Evolutionary conservation across 2,113 vertebrate genomes (phyloP).

Genomic region (Centropus bengalensis): DNA sequence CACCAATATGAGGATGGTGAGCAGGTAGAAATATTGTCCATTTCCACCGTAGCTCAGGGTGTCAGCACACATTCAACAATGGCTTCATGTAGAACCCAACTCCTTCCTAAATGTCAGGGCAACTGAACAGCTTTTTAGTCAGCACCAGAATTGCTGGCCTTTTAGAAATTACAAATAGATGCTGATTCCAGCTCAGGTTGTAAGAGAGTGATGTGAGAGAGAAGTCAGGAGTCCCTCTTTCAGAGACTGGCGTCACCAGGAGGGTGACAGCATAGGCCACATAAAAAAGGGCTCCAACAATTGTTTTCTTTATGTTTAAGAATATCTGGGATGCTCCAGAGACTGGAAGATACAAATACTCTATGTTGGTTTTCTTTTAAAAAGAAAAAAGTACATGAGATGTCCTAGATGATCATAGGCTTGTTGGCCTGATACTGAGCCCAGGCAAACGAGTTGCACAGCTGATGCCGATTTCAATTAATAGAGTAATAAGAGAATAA

Average conservation of each 20-base stretch:
- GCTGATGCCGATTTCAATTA: not conserved
- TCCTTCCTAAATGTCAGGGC: fast-evolving
- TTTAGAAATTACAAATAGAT: not conserved
- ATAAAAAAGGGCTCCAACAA: not conserved
- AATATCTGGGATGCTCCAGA: not conserved
- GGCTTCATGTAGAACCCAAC: not conserved
- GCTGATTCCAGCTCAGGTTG: not conserved
- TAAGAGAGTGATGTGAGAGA: not conserved
- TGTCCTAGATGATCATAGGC: not conserved
- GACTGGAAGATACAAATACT: not conserved
- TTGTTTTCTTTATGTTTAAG: not conserved
- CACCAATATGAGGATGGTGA: not conserved
- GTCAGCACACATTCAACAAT: not conserved
- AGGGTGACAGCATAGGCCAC: not conserved
- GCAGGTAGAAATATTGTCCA: not conserved
- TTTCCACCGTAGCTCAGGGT: not conserved
- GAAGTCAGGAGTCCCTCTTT: not conserved
- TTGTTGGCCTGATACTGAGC: not conserved
- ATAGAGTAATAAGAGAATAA: not conserved
- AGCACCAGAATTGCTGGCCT: not conserved
- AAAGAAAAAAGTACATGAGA: not conserved
- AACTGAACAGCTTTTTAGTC: not conserved
- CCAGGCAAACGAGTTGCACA: not conserved
- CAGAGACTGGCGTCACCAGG: not conserved
- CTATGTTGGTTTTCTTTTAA: not conserved